Conservation (phyloP, 2,113 vertebrate genomes). For the Coptodon bakossiorum region DNA sequence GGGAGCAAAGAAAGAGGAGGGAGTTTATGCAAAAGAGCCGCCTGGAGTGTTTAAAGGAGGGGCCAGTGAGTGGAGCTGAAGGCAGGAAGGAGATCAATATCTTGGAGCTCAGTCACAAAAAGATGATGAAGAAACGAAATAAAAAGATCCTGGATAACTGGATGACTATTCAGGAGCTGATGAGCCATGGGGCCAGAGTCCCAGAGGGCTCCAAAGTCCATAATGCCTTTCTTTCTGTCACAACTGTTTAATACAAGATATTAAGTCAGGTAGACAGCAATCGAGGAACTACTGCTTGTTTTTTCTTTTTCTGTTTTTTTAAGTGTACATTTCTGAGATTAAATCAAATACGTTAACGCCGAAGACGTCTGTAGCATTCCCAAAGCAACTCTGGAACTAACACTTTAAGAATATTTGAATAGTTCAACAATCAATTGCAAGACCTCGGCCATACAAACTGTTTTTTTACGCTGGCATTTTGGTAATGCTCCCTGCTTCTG, state of each 20-base stretch:
- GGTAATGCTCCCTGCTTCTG: neutral
- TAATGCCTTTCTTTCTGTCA: slow-evolving; percentile 95
- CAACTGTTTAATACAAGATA: slow-evolving; percentile 75
- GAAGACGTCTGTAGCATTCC: slow-evolving; percentile 29
- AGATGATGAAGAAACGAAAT: slow-evolving; percentile 98
- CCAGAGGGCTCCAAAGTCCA: slow-evolving; percentile 88
- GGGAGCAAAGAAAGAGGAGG: slow-evolving; percentile 86
- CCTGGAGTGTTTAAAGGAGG: slow-evolving; percentile 87
- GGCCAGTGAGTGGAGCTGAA: slow-evolving; percentile 76
- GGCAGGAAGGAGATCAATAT: slow-evolving; percentile 87
- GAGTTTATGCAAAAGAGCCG: slow-evolving; percentile 95
- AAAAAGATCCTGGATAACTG: slow-evolving; percentile 98
- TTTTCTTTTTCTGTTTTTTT: neutral
- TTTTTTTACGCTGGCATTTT: slow-evolving; percentile 20
- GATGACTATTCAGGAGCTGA: slow-evolving; percentile 99
- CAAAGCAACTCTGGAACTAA: neutral
- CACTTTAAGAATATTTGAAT: neutral
- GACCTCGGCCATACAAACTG: neutral
- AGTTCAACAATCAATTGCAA: neutral
- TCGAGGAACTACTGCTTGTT: slow-evolving; percentile 1
- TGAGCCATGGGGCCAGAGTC: slow-evolving; percentile 91
- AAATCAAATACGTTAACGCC: neutral
- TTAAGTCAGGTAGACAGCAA: neutral
- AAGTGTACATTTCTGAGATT: neutral
- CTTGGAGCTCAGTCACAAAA: slow-evolving; percentile 95